Evolutionary conservation across 2,888 invertebrate genomes (phyloP).

Genomic region (Octonoba sinensis): DNA sequence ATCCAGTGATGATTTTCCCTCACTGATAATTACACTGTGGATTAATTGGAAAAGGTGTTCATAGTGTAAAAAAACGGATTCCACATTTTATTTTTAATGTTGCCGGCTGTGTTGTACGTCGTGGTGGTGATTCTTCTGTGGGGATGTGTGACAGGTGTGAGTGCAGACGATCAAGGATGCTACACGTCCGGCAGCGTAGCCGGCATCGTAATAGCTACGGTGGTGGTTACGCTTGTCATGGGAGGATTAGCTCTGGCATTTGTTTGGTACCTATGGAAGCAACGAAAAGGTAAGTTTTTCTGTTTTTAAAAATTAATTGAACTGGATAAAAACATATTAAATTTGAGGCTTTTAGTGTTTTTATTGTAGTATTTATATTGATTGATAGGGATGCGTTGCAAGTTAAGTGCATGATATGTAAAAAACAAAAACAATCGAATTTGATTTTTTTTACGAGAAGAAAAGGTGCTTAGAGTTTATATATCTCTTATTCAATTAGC

Average conservation of each 20-base stretch:
- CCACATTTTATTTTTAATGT: background rate
- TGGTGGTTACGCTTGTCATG: slow-evolving; percentile 49
- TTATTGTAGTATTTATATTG: no score
- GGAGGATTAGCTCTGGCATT: slow-evolving; percentile 49
- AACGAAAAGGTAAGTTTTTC: slow-evolving; percentile 43
- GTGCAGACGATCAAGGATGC: slow-evolving; percentile 40
- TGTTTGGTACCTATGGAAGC: slow-evolving; percentile 59
- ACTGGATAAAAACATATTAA: no score
- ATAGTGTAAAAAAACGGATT: background rate
- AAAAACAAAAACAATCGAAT: no score
- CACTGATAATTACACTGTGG: background rate
- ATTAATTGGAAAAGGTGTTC: slow-evolving; percentile 21
- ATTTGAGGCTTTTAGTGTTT: no score
- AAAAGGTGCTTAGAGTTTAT: no score
- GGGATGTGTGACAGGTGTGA: slow-evolving; percentile 9
- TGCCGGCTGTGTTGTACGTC: slow-evolving; percentile 10
- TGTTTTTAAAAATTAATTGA: background rate
- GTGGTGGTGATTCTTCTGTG: slow-evolving; percentile 21
- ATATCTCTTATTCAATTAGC: no score
- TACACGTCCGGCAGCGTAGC: slow-evolving; percentile 58
- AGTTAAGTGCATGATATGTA: no score
- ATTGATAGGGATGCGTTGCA: no score
- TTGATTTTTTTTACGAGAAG: no score
- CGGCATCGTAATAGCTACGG: slow-evolving; percentile 59
- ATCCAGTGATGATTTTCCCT: no score